Conservation (phyloP, 2,797 vertebrate genomes). For the Enteromius anoplus region DNA sequence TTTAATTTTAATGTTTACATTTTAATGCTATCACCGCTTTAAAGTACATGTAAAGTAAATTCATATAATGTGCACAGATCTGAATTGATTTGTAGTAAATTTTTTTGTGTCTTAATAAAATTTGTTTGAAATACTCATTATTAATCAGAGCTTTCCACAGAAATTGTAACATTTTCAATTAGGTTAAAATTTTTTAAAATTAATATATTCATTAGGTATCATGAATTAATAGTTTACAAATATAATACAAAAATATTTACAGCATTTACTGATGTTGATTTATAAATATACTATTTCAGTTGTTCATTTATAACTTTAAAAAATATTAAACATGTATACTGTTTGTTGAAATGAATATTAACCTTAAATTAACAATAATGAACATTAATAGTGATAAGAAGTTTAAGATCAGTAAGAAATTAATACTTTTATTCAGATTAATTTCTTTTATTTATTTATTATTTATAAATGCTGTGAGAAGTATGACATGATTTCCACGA, state of each 20-base stretch:
- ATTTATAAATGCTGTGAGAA: background rate
- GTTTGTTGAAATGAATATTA: background rate
- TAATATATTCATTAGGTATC: background rate
- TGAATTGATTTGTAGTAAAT: background rate
- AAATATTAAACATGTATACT: background rate
- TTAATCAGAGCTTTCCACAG: background rate
- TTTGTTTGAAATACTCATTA: background rate
- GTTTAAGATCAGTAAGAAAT: background rate
- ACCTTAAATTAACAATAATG: background rate
- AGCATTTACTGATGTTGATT: background rate
- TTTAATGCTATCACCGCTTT: background rate
- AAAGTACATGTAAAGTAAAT: background rate
- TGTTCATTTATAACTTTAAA: background rate
- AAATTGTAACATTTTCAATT: background rate
- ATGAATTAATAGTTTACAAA: background rate
- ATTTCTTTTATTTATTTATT: background rate
- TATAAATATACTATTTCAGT: background rate
- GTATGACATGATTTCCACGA: background rate
- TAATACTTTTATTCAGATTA: background rate
- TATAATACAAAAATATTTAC: background rate
- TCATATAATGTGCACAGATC: background rate
- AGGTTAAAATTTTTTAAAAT: background rate
- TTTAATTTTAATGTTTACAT: background rate
- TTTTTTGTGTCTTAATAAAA: background rate
- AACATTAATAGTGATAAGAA: background rate